phyloP scores from a whole-genome alignment of 2,113 vertebrate genomes.

The Embiotoca jacksoni region DNA sequence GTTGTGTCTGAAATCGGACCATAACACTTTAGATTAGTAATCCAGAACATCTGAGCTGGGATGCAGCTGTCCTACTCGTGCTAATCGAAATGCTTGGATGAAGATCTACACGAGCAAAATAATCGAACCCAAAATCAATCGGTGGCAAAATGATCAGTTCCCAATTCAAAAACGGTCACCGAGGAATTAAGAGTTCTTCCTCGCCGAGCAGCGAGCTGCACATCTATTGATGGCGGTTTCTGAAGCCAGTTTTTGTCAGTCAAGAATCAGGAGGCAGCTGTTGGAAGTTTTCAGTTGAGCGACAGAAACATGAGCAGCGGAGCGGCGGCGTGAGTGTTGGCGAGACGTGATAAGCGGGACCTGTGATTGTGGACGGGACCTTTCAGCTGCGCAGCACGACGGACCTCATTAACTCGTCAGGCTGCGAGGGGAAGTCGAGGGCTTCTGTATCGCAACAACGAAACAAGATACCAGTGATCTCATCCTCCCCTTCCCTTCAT shows the following conservation, averaged over 20 bases:
- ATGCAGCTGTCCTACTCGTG: too few relatives aligned
- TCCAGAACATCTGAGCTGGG: too few relatives aligned
- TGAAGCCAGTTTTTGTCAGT: neutral
- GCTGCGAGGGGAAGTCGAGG: slow-evolving; percentile 58
- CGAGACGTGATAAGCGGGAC: neutral
- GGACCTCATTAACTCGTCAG: slow-evolving; percentile 68
- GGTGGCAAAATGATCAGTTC: too few relatives aligned
- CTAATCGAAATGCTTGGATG: too few relatives aligned
- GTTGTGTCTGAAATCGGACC: too few relatives aligned
- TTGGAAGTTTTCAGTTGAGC: neutral
- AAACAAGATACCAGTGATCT: slow-evolving; percentile 85
- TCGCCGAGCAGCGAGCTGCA: too few relatives aligned
- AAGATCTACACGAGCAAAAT: too few relatives aligned
- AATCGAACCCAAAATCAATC: too few relatives aligned
- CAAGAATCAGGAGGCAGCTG: neutral
- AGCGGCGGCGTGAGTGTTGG: neutral
- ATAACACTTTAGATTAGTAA: too few relatives aligned
- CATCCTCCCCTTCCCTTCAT: slow-evolving; percentile 81
- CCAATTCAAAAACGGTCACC: too few relatives aligned
- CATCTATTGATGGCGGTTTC: neutral
- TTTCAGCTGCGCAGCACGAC: slow-evolving; percentile 43
- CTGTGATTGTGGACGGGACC: slow-evolving; percentile 27
- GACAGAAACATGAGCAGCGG: neutral
- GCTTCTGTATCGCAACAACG: slow-evolving; percentile 75
- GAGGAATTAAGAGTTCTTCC: too few relatives aligned